phyloP scores from a whole-genome alignment of 2,888 invertebrate species.

The Cecidostiba fungosa region DNA sequence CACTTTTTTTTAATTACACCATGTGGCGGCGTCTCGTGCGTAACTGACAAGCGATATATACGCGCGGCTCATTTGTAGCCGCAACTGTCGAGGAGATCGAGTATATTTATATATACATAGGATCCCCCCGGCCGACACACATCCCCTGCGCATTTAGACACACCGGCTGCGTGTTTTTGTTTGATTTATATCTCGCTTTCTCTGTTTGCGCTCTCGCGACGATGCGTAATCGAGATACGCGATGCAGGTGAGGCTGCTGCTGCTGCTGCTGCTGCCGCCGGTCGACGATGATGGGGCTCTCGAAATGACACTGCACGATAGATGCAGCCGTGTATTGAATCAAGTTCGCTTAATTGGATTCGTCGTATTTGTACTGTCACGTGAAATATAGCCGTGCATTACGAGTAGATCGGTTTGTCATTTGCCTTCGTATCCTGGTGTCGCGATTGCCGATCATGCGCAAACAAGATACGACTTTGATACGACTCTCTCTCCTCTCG shows the following conservation, averaged over 20 bases:
- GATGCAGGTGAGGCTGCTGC: conserved; percentile 67
- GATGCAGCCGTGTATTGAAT: neutral
- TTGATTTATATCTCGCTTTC: conserved; percentile 45
- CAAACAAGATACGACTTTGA: neutral
- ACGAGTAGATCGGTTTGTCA: neutral
- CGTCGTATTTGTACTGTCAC: neutral
- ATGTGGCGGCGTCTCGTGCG: conserved; percentile 74
- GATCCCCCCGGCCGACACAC: conserved; percentile 59
- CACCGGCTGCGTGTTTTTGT: conserved; percentile 22
- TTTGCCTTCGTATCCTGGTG: neutral
- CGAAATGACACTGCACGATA: conserved; percentile 40
- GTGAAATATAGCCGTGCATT: conserved; percentile 43
- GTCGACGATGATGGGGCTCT: conserved; percentile 31
- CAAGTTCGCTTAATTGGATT: conserved; percentile 45
- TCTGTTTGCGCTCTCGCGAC: conserved; percentile 64
- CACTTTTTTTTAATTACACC: conserved; percentile 73
- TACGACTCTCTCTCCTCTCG: neutral
- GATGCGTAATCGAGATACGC: conserved; percentile 62
- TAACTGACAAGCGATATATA: conserved; percentile 39
- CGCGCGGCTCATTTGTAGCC: conserved; percentile 70
- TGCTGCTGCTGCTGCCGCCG: neutral
- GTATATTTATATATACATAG: neutral
- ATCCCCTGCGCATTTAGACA: conserved; percentile 15
- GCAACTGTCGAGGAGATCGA: conserved; percentile 71
- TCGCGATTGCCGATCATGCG: neutral